Evolutionary conservation across 2,113 vertebrate species (phyloP), one percentile per base, ranked within the genome.

Genomic region (Edolisoma coerulescens): DNA sequence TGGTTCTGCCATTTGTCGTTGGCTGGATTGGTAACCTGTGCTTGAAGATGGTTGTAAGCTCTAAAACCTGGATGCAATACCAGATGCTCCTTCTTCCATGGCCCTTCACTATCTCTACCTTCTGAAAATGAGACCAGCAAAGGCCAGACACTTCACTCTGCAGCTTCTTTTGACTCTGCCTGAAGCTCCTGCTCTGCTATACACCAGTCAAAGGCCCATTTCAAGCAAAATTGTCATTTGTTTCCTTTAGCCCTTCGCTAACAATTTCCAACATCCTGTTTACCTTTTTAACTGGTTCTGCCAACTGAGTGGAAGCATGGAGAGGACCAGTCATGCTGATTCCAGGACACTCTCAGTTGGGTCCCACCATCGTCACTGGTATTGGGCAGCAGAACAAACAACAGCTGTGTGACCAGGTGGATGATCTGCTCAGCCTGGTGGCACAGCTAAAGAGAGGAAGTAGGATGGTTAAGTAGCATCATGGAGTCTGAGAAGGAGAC

Each of bases 261-360:
- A 23, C 8, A 22, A 30, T 24, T 57, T 41, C 64, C 28, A 70
- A 1, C 14, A 47, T 5, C 30, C 60, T n/a, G 5, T 50, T 39
- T 33, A 42, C 28, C 28, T 50, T 59, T 71, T 7, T 50, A 21
- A 23, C 33, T 33, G 30, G 24, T 2, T 1, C 52, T 63, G 39
- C 0, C 0, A 78, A 4, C 16, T 0, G 7, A 22, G 47, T 26
- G 8, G 39, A 28, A 63, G 35, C 57, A 42, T 15, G 23, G 50
- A 45, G n/a, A 67, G 26, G 30, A 81, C 22, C 12, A 24, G 35
- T 33, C 33, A 9, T 8, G 26, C 42, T 5, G 8, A 33, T 21
- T 42, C 59, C 78, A n/a, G 26, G 63, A 81, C 32, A 32, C 21
- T 39, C 44, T 26, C 61, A 32, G 23, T 2, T 53, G 22, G 11